Evolutionary conservation across 2,113 vertebrate species (phyloP).

Genomic region (Forbesichthys papilliferus): DNA sequence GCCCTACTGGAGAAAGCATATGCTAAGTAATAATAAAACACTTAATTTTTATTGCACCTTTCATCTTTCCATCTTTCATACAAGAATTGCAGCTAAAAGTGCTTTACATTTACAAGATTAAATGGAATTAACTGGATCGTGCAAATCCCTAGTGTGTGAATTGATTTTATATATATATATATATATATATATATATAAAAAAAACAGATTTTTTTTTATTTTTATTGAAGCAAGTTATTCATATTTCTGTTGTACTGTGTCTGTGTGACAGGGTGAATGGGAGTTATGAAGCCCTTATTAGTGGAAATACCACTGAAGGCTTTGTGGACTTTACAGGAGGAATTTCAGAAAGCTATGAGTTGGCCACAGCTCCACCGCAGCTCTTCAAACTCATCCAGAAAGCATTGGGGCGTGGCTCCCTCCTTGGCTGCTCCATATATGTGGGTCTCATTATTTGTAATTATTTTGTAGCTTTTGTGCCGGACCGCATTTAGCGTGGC

Average conservation of each 20-base stretch:
- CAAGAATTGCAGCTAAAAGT: too few species aligned
- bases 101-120: too few species aligned
- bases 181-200: too few species aligned
- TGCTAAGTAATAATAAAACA: constrained; percentile 54
- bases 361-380: constrained; percentile 78
- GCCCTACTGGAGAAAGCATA: constrained; percentile 82
- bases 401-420: constrained; percentile 85
- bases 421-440: constrained; percentile 92
- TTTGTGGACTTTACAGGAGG: constrained; percentile 95
- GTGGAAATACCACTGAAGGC: constrained; percentile 91
- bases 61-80: too few species aligned
- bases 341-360: constrained; percentile 88
- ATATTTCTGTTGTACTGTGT: not conserved
- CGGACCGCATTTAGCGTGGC: too few species aligned
- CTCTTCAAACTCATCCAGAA: constrained; percentile 83
- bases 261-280: constrained; percentile 82
- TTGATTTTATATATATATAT: not conserved
- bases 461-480: too few species aligned
- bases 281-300: constrained; percentile 88
- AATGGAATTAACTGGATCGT: too few species aligned
- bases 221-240: not conserved
- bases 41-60: too few species aligned
- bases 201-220: too few species aligned
- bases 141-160: too few species aligned
- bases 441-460: constrained; percentile 76